Base-by-base conservation (phyloP, 2,888 invertebrate genomes). In the Tinea semifulvella region DNA sequence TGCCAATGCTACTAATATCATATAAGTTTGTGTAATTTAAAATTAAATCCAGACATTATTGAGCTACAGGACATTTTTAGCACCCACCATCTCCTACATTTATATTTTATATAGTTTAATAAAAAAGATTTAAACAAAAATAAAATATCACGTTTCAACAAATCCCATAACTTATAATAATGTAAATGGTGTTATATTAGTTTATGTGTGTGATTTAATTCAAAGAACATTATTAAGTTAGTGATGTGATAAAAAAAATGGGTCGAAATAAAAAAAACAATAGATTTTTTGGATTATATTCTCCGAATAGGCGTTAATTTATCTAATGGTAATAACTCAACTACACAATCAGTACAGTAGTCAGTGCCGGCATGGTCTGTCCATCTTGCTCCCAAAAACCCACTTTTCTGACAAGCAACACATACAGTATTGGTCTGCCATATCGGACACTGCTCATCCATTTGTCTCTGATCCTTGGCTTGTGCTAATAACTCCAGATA, bases 331-430 rank as follows among this genome's bases (percentile, higher is more conserved):
- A 77, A 52, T 10, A 74, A 52, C 50, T 67, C 69, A 3, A 80
- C 74, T 27, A 80, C 55, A 56, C 80, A 80, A 48, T 80, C 80
- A 2, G 80, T 80, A 48, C 80, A 80, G 50, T 72, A 80, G 48
- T 79, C 80, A 20, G 79, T 79, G 1, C 80, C 80, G 0, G 79
- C 58, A 50, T 79, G 76, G 45, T 80, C 80, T 0, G 80, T 80
- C 80, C 80, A 80, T 46, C 79, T 56, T 3, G 80, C 77, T 47
- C 80, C 80, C 0, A 76, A 55, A 48, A 80, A 80, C 0, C 72
- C 75, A 36, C 61, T 68, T 47, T 68, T 73, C 26, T 71, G 68
- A 50, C 80, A 80, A 1, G 77, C 79, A 39, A 79, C 76, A 58
- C 80, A 80, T 62, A 70, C 66, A 1, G 67, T 69, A 38, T 69